These are phyloP conservation scores for Galaxea fascicularis DNA, from an alignment of 92 coral and sea anemone species.

Conservation along the genomic window DNA sequence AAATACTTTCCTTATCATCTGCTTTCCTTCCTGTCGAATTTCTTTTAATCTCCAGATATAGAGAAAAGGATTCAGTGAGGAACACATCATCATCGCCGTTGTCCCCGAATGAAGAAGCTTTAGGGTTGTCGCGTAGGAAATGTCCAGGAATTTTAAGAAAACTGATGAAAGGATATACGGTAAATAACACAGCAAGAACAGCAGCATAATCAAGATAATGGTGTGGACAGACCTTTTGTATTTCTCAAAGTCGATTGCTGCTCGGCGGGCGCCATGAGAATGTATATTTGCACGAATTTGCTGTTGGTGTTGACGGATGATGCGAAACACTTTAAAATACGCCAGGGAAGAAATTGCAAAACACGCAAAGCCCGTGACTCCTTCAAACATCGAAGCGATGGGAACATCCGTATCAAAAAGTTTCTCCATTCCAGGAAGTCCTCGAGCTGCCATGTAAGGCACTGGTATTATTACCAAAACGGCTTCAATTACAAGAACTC, in stretches of 20 bases:
- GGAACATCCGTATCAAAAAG: not conserved
- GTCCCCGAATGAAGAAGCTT: not conserved
- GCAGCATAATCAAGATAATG: not conserved
- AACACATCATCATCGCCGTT: not conserved
- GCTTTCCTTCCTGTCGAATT: slow-evolving; percentile 4
- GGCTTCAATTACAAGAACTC: not conserved
- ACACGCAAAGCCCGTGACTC: not conserved
- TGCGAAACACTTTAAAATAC: slow-evolving; percentile 9
- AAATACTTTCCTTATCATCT: not conserved
- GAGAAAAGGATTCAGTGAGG: slow-evolving; percentile 10
- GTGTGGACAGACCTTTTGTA: not conserved
- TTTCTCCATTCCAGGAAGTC: not conserved
- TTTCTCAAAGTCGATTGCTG: not conserved
- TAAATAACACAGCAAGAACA: not conserved
- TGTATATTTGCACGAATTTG: not conserved
- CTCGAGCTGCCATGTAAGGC: slow-evolving; percentile 8
- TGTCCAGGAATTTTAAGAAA: not conserved
- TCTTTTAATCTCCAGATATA: slow-evolving; percentile 19
- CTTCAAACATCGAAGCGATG: not conserved
- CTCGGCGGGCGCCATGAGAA: not conserved
- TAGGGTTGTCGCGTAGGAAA: not conserved
- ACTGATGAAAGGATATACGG: slow-evolving; percentile 2
- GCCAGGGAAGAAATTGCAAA: not conserved
- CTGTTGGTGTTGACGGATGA: slow-evolving; percentile 21
- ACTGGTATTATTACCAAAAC: not conserved